These are phyloP conservation scores for Halictus ligatus DNA, from an alignment of 2,888 invertebrate genomes.

Conservation along the genomic window DNA sequence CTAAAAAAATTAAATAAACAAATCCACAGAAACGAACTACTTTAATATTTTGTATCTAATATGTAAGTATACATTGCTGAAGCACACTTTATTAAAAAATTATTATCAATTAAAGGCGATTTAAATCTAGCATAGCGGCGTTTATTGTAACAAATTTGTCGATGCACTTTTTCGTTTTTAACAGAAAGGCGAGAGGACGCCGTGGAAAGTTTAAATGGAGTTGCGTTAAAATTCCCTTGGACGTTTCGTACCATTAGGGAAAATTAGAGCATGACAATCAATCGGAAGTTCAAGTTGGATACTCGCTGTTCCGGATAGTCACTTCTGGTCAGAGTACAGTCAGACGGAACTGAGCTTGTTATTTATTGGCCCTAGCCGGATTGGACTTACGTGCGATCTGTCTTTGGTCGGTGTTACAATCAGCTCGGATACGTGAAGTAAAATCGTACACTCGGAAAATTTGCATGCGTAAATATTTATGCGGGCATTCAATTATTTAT, in stretches of 20 bases:
- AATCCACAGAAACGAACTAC: too few relatives aligned
- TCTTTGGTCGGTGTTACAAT: constrained; percentile 7
- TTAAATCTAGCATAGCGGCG: neutral
- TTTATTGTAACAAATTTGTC: neutral
- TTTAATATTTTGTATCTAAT: too few relatives aligned
- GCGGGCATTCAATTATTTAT: neutral
- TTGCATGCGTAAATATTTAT: neutral
- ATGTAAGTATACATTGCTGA: too few relatives aligned
- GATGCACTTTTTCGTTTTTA: neutral
- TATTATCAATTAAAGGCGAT: neutral
- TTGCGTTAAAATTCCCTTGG: constrained; percentile 6
- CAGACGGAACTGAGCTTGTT: constrained; percentile 9
- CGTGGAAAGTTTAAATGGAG: neutral
- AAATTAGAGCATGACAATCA: constrained; percentile 30
- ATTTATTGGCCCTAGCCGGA: constrained; percentile 19
- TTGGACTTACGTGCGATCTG: constrained; percentile 9
- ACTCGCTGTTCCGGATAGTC: constrained; percentile 18
- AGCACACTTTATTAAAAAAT: too few relatives aligned
- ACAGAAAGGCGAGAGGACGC: neutral
- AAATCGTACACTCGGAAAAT: neutral
- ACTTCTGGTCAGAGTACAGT: constrained; percentile 9
- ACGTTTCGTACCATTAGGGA: neutral
- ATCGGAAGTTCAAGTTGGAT: constrained; percentile 28
- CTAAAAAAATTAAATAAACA: too few relatives aligned
- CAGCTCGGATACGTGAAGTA: neutral